Evolutionary conservation across 2,888 invertebrate genomes (phyloP).

Genomic region (Machimus atricapillus): DNA sequence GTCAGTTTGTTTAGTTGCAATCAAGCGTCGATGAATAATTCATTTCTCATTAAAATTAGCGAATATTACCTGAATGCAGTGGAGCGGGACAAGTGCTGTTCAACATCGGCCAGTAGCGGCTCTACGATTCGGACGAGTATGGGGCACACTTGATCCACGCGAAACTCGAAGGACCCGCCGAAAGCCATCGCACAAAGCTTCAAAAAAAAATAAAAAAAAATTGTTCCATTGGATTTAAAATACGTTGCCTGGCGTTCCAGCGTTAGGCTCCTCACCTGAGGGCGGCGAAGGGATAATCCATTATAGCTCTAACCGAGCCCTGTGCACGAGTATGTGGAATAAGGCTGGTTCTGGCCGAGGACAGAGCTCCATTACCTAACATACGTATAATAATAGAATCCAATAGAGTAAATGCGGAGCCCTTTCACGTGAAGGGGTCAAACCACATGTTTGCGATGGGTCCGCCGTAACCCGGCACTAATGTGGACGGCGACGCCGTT

Average conservation of each 20-base stretch:
- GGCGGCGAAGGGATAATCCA: background rate
- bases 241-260: background rate
- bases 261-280: background rate
- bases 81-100: background rate
- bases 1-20: background rate
- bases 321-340: background rate
- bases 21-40: background rate
- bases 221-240: background rate
- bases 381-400: slow-evolving; percentile 35
- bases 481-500: background rate
- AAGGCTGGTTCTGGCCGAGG: background rate
- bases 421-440: slow-evolving; percentile 26
- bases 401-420: slow-evolving; percentile 18
- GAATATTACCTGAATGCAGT: background rate
- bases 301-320: background rate
- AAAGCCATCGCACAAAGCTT: background rate
- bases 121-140: background rate
- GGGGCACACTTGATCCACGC: background rate
- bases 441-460: slow-evolving; percentile 18
- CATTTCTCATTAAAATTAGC: background rate
- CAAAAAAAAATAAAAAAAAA: background rate
- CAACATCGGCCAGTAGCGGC: background rate
- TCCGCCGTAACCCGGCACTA: slow-evolving; percentile 4
- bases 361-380: background rate
- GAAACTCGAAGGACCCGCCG: background rate